Evolutionary conservation across 2,888 invertebrate genomes (phyloP).

Genomic region (Acanthosepion lycidas): DNA sequence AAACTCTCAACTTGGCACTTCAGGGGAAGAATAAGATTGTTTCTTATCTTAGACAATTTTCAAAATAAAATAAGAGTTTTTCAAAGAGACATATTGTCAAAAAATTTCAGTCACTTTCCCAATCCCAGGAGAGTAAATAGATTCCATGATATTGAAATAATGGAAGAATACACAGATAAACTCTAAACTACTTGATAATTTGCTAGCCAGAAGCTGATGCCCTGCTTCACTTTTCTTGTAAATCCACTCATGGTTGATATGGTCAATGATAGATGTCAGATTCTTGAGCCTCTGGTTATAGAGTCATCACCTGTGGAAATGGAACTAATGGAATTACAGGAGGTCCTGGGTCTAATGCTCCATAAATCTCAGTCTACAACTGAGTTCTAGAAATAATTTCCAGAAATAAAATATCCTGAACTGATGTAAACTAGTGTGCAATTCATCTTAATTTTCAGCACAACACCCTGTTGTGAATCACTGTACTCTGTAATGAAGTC

Average conservation of each 20-base stretch:
- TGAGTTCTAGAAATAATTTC: too few relatives aligned
- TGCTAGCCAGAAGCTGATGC: neutral
- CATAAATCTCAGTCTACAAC: too few relatives aligned
- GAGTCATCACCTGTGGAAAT: conserved; percentile 40
- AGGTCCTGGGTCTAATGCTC: neutral
- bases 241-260: conserved; percentile 37
- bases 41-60: neutral
- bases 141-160: conserved; percentile 34
- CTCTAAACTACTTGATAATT: conserved; percentile 37
- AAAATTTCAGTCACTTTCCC: conserved; percentile 5
- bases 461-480: too few relatives aligned
- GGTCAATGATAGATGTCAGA: neutral
- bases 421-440: too few relatives aligned
- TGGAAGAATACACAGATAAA: neutral
- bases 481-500: too few relatives aligned
- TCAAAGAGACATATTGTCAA: conserved; percentile 33
- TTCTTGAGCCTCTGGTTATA: neutral
- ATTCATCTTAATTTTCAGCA: too few relatives aligned
- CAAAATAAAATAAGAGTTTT: neutral
- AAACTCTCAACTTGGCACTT: conserved; percentile 15
- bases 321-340: neutral
- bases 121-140: conserved; percentile 34
- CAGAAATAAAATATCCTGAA: too few relatives aligned
- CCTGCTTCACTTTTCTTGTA: neutral
- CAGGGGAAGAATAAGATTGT: neutral